Evolutionary conservation across 2,888 invertebrate genomes (phyloP), one percentile per base, ranked within the genome.

Genomic region (Fissipunctia ypsillon): DNA sequence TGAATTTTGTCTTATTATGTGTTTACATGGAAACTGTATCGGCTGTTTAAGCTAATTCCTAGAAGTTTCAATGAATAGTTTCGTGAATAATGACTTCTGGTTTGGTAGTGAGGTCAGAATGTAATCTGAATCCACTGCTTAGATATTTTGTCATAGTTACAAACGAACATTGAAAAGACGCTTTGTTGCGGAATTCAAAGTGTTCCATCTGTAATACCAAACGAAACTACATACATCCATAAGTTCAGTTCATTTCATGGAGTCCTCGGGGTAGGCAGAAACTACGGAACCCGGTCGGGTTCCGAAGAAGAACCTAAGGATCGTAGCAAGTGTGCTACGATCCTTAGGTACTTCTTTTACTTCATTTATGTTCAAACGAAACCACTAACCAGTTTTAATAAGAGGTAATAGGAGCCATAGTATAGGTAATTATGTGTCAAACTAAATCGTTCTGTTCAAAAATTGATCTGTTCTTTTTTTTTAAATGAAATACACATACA

Each of bases 1-100:
- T 19, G 59, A 83, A 31, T 69, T 83, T 60, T 67, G 83, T 73
- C 69, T 31, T 69, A 69, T 69, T 59, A 63, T 59, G 57, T 78
- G 68, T 80, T 69, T 73, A 78, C 79, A 59, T 63, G 54, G 45
- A 73, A 69, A 59, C 66, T 68, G 25, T 76, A 70, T 70, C 65
- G 65, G 43, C 35, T 67, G 25, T 68, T 52, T 61, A 56, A 72
- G 69, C 57, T 69, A 67, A 73, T 64, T 83, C 50, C 38, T 78
- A 60, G 67, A 66, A 69, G 83, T 81, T 78, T 64, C 45, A 64
- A 69, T 69, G 31, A 73, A 69, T 61, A 28, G 67, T 45, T 76
- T 41, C 12, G 16, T 45, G 50, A 48, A 70, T 81, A 54, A 69
- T 66, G 43, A 61, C 22, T 66, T 76, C 61, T 64, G 56, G 48